Evolutionary conservation across 2,797 vertebrate genomes (phyloP).

Genomic region (Arremon aurantiirostris): DNA sequence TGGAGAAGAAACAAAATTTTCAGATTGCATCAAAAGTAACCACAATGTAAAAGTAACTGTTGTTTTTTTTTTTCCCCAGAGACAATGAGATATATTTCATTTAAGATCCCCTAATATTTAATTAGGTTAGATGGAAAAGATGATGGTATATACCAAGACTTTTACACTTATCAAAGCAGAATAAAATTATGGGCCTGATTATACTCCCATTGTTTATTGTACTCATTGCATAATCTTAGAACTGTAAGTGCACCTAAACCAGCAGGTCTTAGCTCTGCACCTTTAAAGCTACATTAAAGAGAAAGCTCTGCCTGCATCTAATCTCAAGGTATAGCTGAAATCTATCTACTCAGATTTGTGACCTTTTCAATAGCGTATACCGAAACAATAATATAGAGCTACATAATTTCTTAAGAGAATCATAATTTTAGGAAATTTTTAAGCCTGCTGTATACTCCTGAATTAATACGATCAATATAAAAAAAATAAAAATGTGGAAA

Average conservation of each 20-base stretch:
- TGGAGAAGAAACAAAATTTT: background rate
- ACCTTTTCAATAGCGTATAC: background rate
- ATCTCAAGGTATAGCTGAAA: background rate
- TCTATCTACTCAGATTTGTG: background rate
- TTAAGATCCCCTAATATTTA: background rate
- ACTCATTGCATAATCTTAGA: background rate
- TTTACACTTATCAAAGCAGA: background rate
- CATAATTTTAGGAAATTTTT: background rate
- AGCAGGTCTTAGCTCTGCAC: background rate
- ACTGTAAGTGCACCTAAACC: background rate
- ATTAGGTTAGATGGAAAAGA: background rate
- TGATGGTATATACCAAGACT: background rate
- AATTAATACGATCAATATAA: background rate
- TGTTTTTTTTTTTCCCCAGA: background rate
- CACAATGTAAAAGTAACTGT: background rate
- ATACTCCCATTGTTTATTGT: background rate
- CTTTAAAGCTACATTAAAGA: background rate
- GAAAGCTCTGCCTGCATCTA: background rate
- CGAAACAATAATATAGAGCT: background rate
- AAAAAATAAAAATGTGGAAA: background rate
- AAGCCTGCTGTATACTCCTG: background rate
- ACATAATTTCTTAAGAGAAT: background rate
- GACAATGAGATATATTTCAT: background rate
- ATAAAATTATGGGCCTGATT: background rate
- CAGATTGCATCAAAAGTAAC: background rate